Evolutionary conservation across 1,140 invertebrate species (phyloP).

Genomic region (Drosophila rufa): DNA sequence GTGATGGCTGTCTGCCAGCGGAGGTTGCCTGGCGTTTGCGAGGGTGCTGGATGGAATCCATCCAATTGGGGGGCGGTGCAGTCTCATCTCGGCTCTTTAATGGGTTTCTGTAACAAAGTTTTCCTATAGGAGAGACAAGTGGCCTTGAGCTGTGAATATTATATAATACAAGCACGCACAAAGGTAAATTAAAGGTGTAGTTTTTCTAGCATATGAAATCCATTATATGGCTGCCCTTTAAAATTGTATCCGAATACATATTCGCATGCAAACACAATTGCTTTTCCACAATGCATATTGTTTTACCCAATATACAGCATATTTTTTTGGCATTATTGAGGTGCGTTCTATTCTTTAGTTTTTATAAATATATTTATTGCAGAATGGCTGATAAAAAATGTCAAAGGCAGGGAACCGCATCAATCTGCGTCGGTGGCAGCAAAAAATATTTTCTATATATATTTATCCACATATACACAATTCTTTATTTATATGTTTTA

Average conservation of each 20-base stretch:
- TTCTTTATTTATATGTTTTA: conserved; percentile 28
- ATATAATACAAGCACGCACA: not conserved
- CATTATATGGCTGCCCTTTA: not conserved
- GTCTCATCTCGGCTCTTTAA: conserved; percentile 34
- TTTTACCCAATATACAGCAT: conserved; percentile 20
- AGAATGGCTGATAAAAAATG: conserved; percentile 53
- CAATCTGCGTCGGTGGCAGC: conserved; percentile 60
- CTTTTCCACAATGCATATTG: conserved; percentile 6
- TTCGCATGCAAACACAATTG: conserved; percentile 10
- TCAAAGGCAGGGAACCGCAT: conserved; percentile 67
- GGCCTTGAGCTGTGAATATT: not conserved
- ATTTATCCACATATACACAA: conserved; percentile 20
- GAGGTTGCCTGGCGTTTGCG: conserved; percentile 53
- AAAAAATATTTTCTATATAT: conserved; percentile 41
- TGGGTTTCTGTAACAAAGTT: conserved; percentile 56
- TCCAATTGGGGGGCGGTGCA: not conserved
- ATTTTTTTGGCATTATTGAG: conserved; percentile 21
- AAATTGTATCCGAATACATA: conserved; percentile 7
- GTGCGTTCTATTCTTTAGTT: conserved; percentile 52
- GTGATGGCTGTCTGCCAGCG: conserved; percentile 46
- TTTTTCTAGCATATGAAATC: not conserved
- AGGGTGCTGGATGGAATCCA: conserved; percentile 8
- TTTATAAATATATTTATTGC: conserved; percentile 71
- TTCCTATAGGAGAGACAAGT: conserved; percentile 16
- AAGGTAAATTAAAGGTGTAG: not conserved